Evolutionary conservation across 2,888 invertebrate species (phyloP).

Genomic region (Leptura quadrifasciata): DNA sequence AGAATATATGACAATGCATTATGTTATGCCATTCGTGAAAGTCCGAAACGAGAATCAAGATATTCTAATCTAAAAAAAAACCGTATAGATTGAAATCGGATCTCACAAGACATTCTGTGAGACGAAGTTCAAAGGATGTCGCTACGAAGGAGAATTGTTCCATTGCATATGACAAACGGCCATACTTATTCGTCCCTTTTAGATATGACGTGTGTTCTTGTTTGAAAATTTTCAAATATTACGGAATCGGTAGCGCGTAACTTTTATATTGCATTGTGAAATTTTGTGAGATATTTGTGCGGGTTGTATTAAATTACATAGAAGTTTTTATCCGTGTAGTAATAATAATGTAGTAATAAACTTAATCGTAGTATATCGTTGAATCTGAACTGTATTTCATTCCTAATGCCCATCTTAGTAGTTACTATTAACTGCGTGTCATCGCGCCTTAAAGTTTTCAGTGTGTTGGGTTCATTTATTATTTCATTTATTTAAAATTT

Average conservation of each 20-base stretch:
- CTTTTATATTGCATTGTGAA: too few relatives aligned
- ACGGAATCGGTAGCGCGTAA: not conserved
- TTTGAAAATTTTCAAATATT: not conserved
- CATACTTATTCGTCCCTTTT: not conserved
- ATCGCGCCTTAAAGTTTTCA: too few relatives aligned
- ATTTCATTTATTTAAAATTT: too few relatives aligned
- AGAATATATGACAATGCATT: not conserved
- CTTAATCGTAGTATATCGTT: too few relatives aligned
- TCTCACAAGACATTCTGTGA: not conserved
- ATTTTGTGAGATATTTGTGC: too few relatives aligned
- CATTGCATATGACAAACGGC: not conserved
- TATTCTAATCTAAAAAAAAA: not conserved
- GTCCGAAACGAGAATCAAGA: not conserved
- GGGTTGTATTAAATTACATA: too few relatives aligned
- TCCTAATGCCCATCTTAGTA: too few relatives aligned
- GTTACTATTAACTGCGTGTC: too few relatives aligned
- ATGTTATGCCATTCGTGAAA: not conserved
- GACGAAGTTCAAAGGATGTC: conserved; percentile 1
- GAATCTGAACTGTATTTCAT: too few relatives aligned
- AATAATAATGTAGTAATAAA: too few relatives aligned
- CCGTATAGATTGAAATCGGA: not conserved
- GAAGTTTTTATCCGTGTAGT: too few relatives aligned
- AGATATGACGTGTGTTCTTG: not conserved
- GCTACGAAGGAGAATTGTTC: not conserved
- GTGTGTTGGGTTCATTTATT: too few relatives aligned